phyloP scores from a whole-genome alignment of 2,888 invertebrate genomes.

The Diarsia dahlii region DNA sequence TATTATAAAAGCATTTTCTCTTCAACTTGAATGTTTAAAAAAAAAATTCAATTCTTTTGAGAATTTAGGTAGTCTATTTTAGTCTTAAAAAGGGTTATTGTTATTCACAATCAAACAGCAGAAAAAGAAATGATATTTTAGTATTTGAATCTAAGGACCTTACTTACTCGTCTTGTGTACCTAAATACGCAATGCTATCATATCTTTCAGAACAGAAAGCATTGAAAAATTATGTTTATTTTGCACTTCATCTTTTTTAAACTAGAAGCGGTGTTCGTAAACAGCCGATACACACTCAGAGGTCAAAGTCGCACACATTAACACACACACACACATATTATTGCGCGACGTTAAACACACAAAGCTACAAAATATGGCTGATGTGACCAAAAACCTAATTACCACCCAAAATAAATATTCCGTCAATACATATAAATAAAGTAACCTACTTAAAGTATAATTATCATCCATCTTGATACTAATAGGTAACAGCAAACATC shows the following conservation, averaged over 20 bases:
- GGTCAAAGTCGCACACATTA: no score
- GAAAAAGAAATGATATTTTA: background rate
- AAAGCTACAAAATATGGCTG: no score
- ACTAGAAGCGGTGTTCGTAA: no score
- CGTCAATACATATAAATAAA: constrained; percentile 27
- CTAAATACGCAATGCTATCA: no score
- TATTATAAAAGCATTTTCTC: background rate
- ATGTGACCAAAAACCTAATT: background rate
- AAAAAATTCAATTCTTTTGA: background rate
- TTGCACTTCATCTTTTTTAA: no score
- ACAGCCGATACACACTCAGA: no score
- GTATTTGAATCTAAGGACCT: background rate
- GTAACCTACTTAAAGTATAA: constrained; percentile 47
- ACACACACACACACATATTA: no score
- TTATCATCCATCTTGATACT: constrained; percentile 55
- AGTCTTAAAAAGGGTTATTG: background rate
- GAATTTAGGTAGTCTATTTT: background rate
- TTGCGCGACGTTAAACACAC: no score
- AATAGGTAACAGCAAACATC: constrained; percentile 67
- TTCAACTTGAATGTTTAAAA: constrained; percentile 4
- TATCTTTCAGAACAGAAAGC: background rate
- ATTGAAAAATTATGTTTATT: background rate
- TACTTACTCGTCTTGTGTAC: background rate
- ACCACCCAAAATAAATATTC: constrained; percentile 46
- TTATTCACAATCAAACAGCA: background rate